phyloP scores from a whole-genome alignment of 2,797 vertebrate species.

The Peromyscus eremicus region DNA sequence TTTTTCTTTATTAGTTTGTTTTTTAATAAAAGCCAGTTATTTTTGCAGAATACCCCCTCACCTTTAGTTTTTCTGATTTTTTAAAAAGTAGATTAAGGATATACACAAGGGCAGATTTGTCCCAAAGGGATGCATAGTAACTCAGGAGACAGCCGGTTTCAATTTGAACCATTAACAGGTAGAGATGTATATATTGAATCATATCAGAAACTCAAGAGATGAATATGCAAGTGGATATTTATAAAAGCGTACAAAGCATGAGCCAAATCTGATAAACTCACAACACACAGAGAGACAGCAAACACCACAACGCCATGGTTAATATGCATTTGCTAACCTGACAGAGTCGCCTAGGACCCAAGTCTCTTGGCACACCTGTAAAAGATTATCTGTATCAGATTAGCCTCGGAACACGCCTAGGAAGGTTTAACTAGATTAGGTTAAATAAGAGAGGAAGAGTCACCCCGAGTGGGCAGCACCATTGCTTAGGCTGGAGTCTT shows the following conservation, averaged over 20 bases:
- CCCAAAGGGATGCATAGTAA: neutral
- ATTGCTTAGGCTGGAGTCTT: neutral
- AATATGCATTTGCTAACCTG: neutral
- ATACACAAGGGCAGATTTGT: neutral
- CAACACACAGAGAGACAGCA: neutral
- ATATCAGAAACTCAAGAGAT: neutral
- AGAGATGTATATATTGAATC: neutral
- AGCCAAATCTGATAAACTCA: neutral
- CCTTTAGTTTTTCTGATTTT: conserved; percentile 6
- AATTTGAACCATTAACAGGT: neutral
- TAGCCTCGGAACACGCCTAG: neutral
- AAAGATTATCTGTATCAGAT: neutral
- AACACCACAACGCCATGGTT: neutral
- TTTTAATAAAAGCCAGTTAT: neutral
- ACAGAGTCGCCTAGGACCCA: neutral
- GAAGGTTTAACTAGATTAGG: neutral
- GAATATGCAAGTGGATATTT: neutral
- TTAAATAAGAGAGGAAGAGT: neutral
- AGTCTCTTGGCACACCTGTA: neutral
- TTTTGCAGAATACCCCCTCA: neutral
- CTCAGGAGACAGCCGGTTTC: neutral
- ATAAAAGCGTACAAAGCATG: neutral
- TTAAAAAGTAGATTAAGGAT: conserved; percentile 2
- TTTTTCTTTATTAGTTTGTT: neutral
- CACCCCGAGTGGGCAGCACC: neutral